Base-by-base conservation (phyloP, 2,797 vertebrate species). In the Tolypeutes matacus region DNA sequence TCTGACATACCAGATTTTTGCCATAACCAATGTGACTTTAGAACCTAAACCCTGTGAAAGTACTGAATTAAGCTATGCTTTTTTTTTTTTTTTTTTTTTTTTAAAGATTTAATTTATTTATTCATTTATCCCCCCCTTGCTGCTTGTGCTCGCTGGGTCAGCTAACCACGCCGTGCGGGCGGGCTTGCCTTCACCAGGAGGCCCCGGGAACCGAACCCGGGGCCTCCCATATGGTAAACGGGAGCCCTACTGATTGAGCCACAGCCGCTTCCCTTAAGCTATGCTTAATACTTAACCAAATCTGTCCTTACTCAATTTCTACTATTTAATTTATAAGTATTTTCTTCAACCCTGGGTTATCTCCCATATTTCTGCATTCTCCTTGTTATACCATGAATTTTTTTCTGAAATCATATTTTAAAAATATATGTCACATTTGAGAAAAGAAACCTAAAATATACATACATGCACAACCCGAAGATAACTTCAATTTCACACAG, bases 371-470 rank as follows among this genome's bases (percentile, higher is more conserved):
- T 93, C 25, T 7, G 60, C 51, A 72, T 69, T 89, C 46, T 60
- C 56, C 53, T 51, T 76, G 6, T 34, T 90, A 89, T 3, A 89
- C 0, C 76, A 2, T 39, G 86, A 31, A 73, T 78, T 88, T 82
- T 87, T 29, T 72, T 3, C 58, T 86, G 17, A 62, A 78, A 34
- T 77, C 53, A 36, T 84, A 62, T 60, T 91, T 84, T 90, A 78
- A 95, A 95, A 42, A 86, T 46, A 65, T 67, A 89, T 49, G 29
- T 70, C 86, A 77, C 18, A 75, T 75, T 84, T 84, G 23, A 89
- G 20, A 46, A 83, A 93, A 70, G 42, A 42, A 80, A 72, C 75
- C 29, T 65, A 72, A 89, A 89, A 82, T 34, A 86, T 46, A 93
- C 11, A 77, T 60, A 93, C 70, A 88, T 72, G 78, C 29, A 70